Conservation (phyloP, 2,113 vertebrate species). For the Pantherophis guttatus region DNA sequence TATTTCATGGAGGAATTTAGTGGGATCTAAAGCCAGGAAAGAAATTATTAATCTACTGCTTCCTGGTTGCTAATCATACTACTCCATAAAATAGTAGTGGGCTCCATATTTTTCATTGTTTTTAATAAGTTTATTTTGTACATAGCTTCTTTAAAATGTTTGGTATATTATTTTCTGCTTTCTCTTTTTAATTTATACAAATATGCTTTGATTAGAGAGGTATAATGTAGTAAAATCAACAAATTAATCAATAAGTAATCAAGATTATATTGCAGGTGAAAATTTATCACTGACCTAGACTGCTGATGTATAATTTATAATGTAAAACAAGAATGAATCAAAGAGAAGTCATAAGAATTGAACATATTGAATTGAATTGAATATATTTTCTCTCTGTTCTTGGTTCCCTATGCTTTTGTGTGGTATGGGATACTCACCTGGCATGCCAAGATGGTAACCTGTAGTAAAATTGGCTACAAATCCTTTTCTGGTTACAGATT, state of each 20-base stretch:
- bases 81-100: background rate
- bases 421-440: slow-evolving; percentile 54
- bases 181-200: background rate
- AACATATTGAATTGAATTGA: background rate
- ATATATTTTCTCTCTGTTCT: background rate
- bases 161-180: background rate
- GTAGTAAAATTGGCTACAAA: slow-evolving; percentile 91
- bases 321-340: background rate
- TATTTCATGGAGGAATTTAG: background rate
- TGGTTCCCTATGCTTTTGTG: background rate
- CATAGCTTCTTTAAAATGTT: background rate
- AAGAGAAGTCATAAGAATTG: background rate
- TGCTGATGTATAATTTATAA: background rate
- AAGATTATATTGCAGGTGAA: background rate
- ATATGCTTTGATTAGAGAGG: background rate
- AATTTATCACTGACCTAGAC: background rate
- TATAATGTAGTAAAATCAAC: background rate
- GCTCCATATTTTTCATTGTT: background rate
- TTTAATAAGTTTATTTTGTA: background rate
- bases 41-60: background rate
- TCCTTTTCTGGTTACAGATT: slow-evolving; percentile 42
- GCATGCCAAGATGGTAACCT: slow-evolving; percentile 76
- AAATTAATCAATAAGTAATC: background rate
- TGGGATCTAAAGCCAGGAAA: background rate
- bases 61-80: background rate